Evolutionary conservation across 2,113 vertebrate species (phyloP), one percentile per base, ranked within the genome.

Genomic region (Gallinago jamesoni): DNA sequence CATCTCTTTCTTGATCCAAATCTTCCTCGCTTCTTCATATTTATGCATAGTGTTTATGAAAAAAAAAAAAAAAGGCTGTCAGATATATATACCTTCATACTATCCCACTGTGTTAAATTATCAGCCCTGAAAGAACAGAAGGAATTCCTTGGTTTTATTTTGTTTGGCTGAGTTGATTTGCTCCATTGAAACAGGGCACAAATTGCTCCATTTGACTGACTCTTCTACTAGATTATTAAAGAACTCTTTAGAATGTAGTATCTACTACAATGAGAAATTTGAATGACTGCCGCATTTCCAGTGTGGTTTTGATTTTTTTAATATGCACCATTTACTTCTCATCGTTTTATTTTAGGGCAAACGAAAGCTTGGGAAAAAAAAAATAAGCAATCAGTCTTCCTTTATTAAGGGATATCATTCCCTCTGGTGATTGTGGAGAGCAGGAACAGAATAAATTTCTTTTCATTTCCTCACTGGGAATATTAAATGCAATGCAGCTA

Each of bases 391-490:
- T 93, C 94, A 93, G 56, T 95, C 96, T 94, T 94, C 80, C 88
- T 93, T 95, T 95, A 94, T 95, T 96, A 91, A 91, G 74, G 88
- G 77, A 84, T 95, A 92, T 93, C 91, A 69, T 95, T 96, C 76
- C 90, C 89, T 84, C 83, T 94, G 45, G 89, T 95, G 80, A 89
- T 94, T 93, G 69, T 89, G 78, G 89, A 95, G 35, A 93, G 80
- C 14, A 69, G 60, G 69, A 93, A 89, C 50, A 87, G 77, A 95
- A 93, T 92, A 77, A 89, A 94, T 93, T 89, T 91, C 17, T 95
- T 79, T 95, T 95, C 70, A 96, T 93, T 96, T 95, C 87, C 96
- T 94, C 94, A 67, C 50, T 95, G 92, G 94, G 94, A 95, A 91
- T 96, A 96, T 94, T 92, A 96, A 94, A 83, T 89, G 70, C 28